Evolutionary conservation across 2,888 invertebrate species (phyloP), one percentile per base, ranked within the genome.

Genomic region (Oxystoma pomonae): DNA sequence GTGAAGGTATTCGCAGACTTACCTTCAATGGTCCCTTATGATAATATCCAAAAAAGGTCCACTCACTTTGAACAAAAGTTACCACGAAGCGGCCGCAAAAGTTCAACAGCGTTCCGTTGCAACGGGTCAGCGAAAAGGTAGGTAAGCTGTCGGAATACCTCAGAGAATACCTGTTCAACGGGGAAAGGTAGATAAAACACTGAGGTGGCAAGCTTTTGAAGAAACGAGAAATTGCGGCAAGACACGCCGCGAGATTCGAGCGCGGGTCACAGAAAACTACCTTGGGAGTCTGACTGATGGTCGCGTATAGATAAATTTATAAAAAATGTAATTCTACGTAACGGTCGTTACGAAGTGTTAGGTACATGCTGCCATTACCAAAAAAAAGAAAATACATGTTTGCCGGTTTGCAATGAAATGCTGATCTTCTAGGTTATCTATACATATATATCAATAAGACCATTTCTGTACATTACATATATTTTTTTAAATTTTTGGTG

Each of bases 121-220:
- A 35, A 19, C 57, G 51, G 63, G 63, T 61, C 65, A 63, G 57
- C 63, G 55, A 19, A 58, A 57, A 65, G 65, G 60, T 60, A 65
- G 35, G 35, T 35, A 35, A 35, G 35, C n/a, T n/a, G n/a, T 35
- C 35, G 35, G 35, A 35, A 35, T 35, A 35, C 35, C 35, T 35
- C 35, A 50, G 52, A 22, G 56, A 59, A 64, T 69, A 71, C 69
- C 69, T 71, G 68, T 68, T 65, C 69, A 59, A 50, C 62, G 59
- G 57, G 61, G 65, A 65, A 63, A 69, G 67, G 66, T 66, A 68
- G 68, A 65, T 67, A 62, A 68, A 69, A 67, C 64, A 71, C 71
- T 71, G 64, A 69, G 67, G 35, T 35, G 35, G 35, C 35, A 12
- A 35, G 62, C 65, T 60, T 57, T 52, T 35, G 12, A 35, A 12